A percentile compares a stretch with the other conserved stretches of the same genome.
Evolutionary conservation across 2,888 invertebrate genomes (phyloP).

Genomic region (Mystacides longicornis): DNA sequence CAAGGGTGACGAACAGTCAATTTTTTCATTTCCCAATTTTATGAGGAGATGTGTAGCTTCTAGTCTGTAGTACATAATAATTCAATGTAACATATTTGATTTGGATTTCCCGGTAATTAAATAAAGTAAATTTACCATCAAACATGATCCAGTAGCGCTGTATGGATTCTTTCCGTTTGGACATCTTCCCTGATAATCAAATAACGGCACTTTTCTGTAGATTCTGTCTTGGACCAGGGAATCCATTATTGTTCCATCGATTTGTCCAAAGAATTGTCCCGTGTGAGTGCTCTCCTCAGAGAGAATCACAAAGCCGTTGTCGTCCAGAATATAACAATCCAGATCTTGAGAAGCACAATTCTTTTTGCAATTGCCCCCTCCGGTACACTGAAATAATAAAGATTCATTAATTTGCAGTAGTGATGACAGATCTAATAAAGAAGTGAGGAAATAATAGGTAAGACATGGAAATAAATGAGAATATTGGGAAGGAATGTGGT

Average conservation of each 20-base stretch:
- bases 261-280: conserved; percentile 89
- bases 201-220: conserved; percentile 79
- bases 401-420: too few species aligned
- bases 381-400: conserved; percentile 53
- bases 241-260: conserved; percentile 92
- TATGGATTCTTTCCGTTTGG: conserved; percentile 60
- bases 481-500: too few species aligned
- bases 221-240: conserved; percentile 84
- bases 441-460: too few species aligned
- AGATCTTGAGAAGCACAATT: conserved; percentile 81
- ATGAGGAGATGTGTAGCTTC: too few species aligned
- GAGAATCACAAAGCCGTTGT: conserved; percentile 89
- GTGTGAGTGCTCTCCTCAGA: conserved; percentile 82
- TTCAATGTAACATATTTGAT: too few species aligned
- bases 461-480: too few species aligned
- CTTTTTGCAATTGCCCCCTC: conserved; percentile 63
- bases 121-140: conserved; percentile 22
- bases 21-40: too few species aligned
- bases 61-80: too few species aligned
- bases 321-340: conserved; percentile 90
- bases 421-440: too few species aligned
- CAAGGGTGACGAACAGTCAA: too few species aligned
- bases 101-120: neutral
- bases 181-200: conserved; percentile 86
- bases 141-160: conserved; percentile 40